Conservation (phyloP, 2,113 vertebrate genomes). For the Otus sunia region DNA sequence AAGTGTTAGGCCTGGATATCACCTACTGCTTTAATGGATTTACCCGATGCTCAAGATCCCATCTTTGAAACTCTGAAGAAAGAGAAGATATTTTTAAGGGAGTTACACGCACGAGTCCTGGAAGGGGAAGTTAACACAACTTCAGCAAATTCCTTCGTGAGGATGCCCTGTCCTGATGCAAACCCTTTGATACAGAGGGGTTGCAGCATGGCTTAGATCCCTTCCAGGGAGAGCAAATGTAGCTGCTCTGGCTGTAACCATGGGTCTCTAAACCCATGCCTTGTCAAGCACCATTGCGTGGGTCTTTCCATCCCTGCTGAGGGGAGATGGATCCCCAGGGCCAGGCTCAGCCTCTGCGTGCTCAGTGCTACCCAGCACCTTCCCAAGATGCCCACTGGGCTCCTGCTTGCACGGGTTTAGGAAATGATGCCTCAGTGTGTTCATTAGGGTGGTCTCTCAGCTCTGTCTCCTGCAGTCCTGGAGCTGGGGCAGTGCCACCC, state of each 20-base stretch:
- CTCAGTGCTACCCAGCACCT: not conserved
- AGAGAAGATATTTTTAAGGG: conserved; percentile 19
- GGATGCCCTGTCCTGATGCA: not conserved
- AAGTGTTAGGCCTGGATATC: conserved; percentile 41
- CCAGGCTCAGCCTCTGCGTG: not conserved
- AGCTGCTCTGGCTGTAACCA: not conserved
- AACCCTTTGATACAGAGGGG: not conserved
- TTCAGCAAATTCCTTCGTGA: not conserved
- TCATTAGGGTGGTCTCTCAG: not conserved
- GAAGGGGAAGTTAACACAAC: not conserved
- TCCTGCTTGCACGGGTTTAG: not conserved
- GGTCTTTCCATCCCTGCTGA: not conserved
- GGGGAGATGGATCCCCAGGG: not conserved
- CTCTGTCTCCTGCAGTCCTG: not conserved
- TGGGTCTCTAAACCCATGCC: not conserved
- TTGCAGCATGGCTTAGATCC: not conserved
- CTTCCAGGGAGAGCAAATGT: accelerated
- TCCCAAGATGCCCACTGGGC: not conserved
- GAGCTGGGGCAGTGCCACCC: not conserved
- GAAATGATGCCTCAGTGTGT: not conserved
- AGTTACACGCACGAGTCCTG: accelerated
- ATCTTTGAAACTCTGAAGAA: conserved; percentile 35
- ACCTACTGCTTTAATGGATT: conserved; percentile 64
- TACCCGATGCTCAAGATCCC: conserved; percentile 48
- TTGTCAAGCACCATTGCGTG: accelerated